phyloP scores from a whole-genome alignment of 1,140 invertebrate species.

The Bombus fervidus region DNA sequence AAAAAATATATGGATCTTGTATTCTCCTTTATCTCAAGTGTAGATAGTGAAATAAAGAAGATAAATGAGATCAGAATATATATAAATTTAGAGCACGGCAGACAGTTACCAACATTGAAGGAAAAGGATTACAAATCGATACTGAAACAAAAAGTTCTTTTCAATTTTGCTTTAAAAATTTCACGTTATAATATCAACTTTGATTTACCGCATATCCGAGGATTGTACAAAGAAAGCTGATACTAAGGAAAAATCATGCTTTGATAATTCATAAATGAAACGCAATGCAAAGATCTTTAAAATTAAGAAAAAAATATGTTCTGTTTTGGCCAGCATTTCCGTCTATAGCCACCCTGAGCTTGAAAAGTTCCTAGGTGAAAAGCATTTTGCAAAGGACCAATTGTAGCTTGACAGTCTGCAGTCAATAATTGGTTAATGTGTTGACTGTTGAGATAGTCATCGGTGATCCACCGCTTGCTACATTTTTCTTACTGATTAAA shows the following conservation, averaged over 20 bases:
- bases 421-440: no score
- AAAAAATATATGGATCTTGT: no score
- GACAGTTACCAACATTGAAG: neutral
- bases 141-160: neutral
- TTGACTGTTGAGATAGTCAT: no score
- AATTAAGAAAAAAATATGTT: neutral
- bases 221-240: neutral
- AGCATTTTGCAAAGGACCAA: no score
- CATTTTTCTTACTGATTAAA: no score
- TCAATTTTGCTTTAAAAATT: no score
- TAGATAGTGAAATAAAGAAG: neutral
- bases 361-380: no score
- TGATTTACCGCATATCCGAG: no score
- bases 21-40: neutral
- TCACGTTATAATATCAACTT: neutral
- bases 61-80: neutral
- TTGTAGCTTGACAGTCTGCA: no score
- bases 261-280: conserved; percentile 8
- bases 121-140: neutral
- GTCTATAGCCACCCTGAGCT: no score
- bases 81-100: neutral
- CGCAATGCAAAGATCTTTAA: neutral
- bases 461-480: no score
- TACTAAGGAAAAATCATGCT: neutral
- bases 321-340: neutral